Evolutionary conservation across 2,113 vertebrate genomes (phyloP).

Genomic region (Henicopernis longicauda): DNA sequence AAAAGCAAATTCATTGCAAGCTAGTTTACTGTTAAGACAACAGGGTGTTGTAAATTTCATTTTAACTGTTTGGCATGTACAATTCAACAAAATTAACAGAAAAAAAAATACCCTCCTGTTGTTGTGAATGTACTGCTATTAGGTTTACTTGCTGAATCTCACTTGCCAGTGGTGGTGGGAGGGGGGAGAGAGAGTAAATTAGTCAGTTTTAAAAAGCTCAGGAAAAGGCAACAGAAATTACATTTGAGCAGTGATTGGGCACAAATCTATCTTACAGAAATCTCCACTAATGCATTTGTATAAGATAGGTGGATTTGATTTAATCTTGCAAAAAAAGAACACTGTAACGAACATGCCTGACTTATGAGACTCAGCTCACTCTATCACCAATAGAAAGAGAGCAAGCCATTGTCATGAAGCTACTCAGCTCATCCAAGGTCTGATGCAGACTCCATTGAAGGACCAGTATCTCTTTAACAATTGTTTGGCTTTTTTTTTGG

Average conservation of each 20-base stretch:
- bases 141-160: slow-evolving; percentile 19
- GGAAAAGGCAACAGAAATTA: slow-evolving; percentile 10
- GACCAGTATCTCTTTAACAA: neutral
- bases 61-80: slow-evolving; percentile 49
- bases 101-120: neutral
- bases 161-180: neutral
- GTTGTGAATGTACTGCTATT: neutral
- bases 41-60: slow-evolving; percentile 59
- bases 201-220: neutral
- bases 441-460: neutral
- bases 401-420: neutral
- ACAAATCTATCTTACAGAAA: neutral
- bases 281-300: neutral
- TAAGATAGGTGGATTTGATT: neutral
- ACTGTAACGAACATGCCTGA: neutral
- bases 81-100: slow-evolving; percentile 17
- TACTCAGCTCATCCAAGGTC: neutral
- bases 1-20: slow-evolving; percentile 58
- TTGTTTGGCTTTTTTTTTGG: neutral
- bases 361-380: neutral
- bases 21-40: slow-evolving; percentile 36
- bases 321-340: neutral
- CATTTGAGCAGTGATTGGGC: neutral
- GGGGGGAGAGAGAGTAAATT: neutral
- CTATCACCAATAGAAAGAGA: neutral